These are phyloP conservation scores for Macrophya alboannulata DNA, from an alignment of 2,888 invertebrate genomes.

Conservation along the genomic window DNA sequence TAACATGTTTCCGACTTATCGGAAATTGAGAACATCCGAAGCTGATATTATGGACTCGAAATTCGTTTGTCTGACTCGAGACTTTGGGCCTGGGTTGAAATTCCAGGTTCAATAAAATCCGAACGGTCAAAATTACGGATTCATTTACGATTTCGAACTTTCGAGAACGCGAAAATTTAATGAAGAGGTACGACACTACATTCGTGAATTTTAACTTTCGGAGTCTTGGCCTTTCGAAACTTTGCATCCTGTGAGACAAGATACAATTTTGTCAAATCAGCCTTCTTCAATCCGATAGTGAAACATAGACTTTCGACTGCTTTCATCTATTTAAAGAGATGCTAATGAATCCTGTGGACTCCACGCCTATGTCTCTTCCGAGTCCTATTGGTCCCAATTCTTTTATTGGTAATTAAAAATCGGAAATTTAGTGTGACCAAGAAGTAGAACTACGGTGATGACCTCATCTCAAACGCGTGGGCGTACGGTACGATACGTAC, in stretches of 20 bases:
- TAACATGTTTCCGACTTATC: not conserved
- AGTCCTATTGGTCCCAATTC: not conserved
- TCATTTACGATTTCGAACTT: no score
- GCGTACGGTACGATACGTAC: not conserved
- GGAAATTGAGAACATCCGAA: not conserved
- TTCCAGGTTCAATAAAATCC: no score
- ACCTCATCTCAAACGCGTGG: constrained; percentile 42
- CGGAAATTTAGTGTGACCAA: constrained; percentile 36
- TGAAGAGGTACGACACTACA: no score
- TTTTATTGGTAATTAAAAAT: constrained; percentile 17
- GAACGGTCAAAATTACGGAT: no score
- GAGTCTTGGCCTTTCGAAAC: not conserved
- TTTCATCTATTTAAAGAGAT: not conserved
- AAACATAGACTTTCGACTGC: not conserved
- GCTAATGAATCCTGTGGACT: not conserved
- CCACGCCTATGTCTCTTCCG: not conserved
- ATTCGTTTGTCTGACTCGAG: not conserved
- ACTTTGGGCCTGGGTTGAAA: not conserved
- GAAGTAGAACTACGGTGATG: constrained; percentile 30
- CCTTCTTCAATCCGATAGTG: not conserved
- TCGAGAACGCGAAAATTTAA: no score
- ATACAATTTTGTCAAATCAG: not conserved
- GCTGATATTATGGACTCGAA: not conserved
- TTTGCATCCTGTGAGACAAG: not conserved
- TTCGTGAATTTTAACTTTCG: no score